Conservation (phyloP, 2,113 vertebrate species). For the Axis porcinus region DNA sequence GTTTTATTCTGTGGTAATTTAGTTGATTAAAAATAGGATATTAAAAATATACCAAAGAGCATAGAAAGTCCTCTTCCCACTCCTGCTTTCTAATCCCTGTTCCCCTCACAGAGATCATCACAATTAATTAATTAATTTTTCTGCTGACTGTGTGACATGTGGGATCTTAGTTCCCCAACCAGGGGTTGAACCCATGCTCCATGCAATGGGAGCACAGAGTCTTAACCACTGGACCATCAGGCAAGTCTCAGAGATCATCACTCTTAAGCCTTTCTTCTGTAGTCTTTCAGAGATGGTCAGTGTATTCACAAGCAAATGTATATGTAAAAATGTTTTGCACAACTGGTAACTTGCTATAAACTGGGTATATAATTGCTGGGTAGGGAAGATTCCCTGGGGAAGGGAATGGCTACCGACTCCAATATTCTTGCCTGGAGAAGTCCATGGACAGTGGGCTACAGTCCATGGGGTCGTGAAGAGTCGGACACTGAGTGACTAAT, state of each 20-base stretch:
- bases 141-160: not conserved
- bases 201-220: not conserved
- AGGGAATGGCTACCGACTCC: not conserved
- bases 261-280: not conserved
- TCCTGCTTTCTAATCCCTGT: not conserved
- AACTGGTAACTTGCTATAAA: not conserved
- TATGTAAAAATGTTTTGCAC: not conserved
- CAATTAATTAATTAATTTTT: not conserved
- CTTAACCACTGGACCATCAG: not conserved
- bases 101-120: not conserved
- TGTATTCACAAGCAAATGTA: not conserved
- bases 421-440: not conserved
- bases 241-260: not conserved
- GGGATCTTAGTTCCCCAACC: not conserved
- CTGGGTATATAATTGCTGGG: accelerated
- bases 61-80: not conserved
- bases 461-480: not conserved
- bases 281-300: not conserved
- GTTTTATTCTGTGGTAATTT: not conserved
- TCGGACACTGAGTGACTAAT: not conserved
- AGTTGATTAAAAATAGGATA: not conserved
- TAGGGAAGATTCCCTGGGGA: not conserved
- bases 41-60: not conserved
- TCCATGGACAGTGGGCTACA: not conserved
- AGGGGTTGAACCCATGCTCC: not conserved